These are phyloP conservation scores for Tineola bisselliella DNA, from an alignment of 2,888 invertebrate species.

Conservation along the genomic window DNA sequence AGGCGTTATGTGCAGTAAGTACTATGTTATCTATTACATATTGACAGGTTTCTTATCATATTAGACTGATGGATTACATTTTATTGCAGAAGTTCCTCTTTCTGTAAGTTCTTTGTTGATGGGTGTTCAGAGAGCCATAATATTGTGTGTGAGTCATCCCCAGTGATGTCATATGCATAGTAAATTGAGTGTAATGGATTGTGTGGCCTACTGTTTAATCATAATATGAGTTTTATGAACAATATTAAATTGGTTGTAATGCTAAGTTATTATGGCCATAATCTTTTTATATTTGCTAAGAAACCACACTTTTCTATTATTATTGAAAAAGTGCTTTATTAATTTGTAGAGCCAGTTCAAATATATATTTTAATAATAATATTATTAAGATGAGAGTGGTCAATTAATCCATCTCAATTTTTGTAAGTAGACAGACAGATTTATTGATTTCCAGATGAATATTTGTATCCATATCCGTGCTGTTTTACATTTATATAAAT, in stretches of 20 bases:
- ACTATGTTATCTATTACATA: background rate
- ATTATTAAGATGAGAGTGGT: no score
- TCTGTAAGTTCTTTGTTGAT: background rate
- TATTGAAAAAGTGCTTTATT: no score
- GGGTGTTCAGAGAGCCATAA: background rate
- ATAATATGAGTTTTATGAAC: background rate
- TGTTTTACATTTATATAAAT: no score
- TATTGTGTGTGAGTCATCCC: conserved; percentile 42
- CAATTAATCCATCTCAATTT: no score
- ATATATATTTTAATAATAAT: no score
- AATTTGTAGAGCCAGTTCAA: no score
- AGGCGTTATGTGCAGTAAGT: background rate
- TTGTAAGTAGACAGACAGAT: no score
- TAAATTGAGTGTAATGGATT: conserved; percentile 22
- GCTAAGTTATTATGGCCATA: background rate
- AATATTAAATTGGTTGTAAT: background rate
- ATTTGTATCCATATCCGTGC: no score
- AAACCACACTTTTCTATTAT: no score
- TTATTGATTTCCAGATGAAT: no score
- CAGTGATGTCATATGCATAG: conserved; percentile 53
- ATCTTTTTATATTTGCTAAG: no score
- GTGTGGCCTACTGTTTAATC: background rate
- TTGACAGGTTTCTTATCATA: background rate
- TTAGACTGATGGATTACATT: background rate
- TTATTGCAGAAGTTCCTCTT: background rate